Evolutionary conservation across 2,888 invertebrate genomes (phyloP), one percentile per base, ranked within the genome.

Genomic region (Oeneis ivallda): DNA sequence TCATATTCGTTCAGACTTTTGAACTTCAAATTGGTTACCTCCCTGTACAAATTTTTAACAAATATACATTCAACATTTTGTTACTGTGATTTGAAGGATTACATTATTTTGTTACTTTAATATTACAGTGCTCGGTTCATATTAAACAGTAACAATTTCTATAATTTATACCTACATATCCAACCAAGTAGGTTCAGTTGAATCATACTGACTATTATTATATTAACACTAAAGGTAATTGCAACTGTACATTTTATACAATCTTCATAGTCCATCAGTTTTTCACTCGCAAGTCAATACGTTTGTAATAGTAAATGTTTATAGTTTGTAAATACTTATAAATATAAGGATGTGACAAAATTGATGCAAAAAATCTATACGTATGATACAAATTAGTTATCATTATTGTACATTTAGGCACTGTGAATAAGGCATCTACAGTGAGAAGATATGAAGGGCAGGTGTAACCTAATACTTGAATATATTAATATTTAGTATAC

Each of bases 351-450:
- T 84, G 85, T 85, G 89, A 86, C 82, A 81, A 67, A 82, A 79
- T 82, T 76, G 82, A 88, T 86, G 86, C 85, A 86, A 69, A 84
- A 82, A 82, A 86, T 83, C 84, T 85, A 85, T 78, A 81, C 78
- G 82, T 85, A 81, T 76, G 78, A 80, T 89, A 90, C 86, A 91
- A 89, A 88, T 87, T 88, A 89, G 87, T 83, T 89, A 89, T 86
- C 80, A 87, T 86, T 85, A 86, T 87, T 88, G 88, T 90, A 90
- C 82, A 89, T 84, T 85, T 93, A 95, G 95, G 95, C 95, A 95
- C 95, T 95, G 95, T 94, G 94, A 94, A 94, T 95, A 95, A 95
- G 95, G 95, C 95, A 95, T 92, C 95, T 95, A 95, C 95, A 95
- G 94, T 95, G 95, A 93, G 92, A 91, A 90, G 93, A 93, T 93